phyloP scores from a whole-genome alignment of 1,140 invertebrate genomes.

The Druon quercuslanigerum region DNA sequence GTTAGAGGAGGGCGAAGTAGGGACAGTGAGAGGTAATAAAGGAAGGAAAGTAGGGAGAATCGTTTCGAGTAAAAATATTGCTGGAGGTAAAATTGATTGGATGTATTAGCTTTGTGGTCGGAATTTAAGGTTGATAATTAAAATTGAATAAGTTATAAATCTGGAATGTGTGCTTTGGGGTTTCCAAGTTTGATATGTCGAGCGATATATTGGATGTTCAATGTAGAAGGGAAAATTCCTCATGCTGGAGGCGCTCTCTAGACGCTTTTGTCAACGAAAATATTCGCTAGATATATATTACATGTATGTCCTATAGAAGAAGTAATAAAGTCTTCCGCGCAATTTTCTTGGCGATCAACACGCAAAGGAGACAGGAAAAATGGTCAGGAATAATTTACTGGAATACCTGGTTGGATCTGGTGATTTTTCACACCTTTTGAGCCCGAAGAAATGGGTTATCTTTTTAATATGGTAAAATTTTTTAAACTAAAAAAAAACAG shows the following conservation, averaged over 20 bases:
- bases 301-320: not conserved
- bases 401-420: no score
- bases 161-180: not conserved
- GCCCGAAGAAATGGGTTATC: no score
- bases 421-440: no score
- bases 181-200: not conserved
- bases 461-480: no score
- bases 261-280: slow-evolving; percentile 23
- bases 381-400: no score
- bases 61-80: not conserved
- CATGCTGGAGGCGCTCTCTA: not conserved
- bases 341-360: no score
- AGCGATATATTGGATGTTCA: slow-evolving; percentile 10
- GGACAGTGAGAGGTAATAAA: no score
- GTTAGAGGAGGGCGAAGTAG: no score
- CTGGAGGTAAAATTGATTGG: not conserved
- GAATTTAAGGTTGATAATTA: not conserved
- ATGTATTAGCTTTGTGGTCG: not conserved
- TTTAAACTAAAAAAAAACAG: no score
- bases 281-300: not conserved
- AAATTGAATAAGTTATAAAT: slow-evolving; percentile 14
- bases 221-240: not conserved
- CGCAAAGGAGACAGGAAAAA: no score
- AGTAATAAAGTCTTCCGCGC: not conserved
- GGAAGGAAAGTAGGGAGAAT: no score